These are phyloP conservation scores for Enteromius treurensis DNA, from an alignment of 2,797 vertebrate species.

Conservation along the genomic window DNA sequence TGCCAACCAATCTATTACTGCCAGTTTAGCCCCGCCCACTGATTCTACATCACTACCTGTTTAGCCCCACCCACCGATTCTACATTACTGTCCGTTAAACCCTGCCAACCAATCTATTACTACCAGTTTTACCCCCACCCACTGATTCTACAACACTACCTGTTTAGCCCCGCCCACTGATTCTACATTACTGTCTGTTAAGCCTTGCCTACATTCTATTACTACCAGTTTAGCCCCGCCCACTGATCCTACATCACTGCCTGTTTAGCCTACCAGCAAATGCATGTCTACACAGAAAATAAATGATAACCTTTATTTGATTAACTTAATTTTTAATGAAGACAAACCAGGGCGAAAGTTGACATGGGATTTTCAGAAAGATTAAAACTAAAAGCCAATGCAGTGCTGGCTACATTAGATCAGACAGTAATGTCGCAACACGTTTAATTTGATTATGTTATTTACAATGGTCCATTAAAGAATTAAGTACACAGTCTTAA, in stretches of 20 bases:
- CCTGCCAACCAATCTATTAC: too few relatives aligned
- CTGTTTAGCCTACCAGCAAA: background rate
- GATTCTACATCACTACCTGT: background rate
- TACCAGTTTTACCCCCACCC: too few relatives aligned
- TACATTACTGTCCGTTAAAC: too few relatives aligned
- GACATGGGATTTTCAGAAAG: too few relatives aligned
- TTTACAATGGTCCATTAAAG: background rate
- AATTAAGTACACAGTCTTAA: background rate
- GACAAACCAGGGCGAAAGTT: too few relatives aligned
- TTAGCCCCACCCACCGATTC: background rate
- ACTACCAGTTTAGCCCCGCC: too few relatives aligned
- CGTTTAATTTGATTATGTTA: background rate
- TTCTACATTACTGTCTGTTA: background rate
- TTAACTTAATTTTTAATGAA: too few relatives aligned
- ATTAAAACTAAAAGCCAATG: background rate
- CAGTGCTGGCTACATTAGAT: background rate
- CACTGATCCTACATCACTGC: background rate
- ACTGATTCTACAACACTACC: background rate
- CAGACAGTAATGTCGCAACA: too few relatives aligned
- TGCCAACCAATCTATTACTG: too few relatives aligned
- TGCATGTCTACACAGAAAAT: too few relatives aligned
- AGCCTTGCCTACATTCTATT: too few relatives aligned
- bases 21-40: background rate
- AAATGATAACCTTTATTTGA: too few relatives aligned
- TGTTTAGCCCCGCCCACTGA: background rate